A percentile compares a stretch with the other conserved stretches of the same genome.
phyloP scores from a whole-genome alignment of 2,113 vertebrate species.

The Natator depressus region DNA sequence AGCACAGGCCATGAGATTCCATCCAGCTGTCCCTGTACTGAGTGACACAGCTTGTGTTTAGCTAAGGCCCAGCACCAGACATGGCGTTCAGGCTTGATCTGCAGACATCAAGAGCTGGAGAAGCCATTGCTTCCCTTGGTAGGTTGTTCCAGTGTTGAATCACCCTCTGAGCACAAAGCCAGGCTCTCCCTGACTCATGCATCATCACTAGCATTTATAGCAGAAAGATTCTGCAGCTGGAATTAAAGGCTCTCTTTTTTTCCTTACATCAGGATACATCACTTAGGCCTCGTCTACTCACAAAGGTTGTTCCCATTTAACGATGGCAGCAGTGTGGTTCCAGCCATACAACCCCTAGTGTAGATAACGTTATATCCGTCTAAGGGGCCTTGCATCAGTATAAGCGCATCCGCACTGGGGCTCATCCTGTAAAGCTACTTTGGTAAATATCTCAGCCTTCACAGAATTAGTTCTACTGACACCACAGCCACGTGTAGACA shows the following conservation, averaged over 20 bases:
- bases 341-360: neutral
- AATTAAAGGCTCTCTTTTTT: neutral
- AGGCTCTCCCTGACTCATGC: neutral
- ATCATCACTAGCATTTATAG: neutral
- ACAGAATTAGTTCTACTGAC: too few relatives aligned
- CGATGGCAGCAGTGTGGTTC: neutral
- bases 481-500: too few relatives aligned
- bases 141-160: accelerated
- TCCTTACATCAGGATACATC: neutral
- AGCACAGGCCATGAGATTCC: neutral
- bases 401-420: too few relatives aligned
- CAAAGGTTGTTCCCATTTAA: neutral
- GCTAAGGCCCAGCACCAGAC: neutral
- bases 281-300: too few relatives aligned
- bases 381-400: too few relatives aligned
- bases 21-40: neutral
- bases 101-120: neutral
- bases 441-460: too few relatives aligned
- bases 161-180: neutral
- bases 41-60: neutral
- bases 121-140: neutral
- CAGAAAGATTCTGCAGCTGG: neutral
- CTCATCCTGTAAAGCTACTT: too few relatives aligned
- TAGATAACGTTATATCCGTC: too few relatives aligned
- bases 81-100: neutral